These are phyloP conservation scores for Nephila pilipes DNA, from an alignment of 1,140 invertebrate species.

Conservation along the genomic window DNA sequence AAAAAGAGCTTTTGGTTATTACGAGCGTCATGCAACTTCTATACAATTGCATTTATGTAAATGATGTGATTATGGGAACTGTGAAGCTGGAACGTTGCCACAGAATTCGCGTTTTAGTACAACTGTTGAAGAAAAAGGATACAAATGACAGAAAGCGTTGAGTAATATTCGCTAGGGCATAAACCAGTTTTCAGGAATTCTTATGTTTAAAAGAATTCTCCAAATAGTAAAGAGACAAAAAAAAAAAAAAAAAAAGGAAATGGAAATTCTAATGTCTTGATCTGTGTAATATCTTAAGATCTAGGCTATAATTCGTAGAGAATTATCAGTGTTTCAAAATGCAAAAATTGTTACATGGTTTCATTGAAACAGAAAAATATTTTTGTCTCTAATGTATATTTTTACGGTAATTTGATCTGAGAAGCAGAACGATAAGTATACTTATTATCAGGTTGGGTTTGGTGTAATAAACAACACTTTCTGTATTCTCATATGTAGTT, in stretches of 20 bases:
- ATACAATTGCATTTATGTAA: constrained; percentile 16
- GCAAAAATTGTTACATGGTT: not conserved
- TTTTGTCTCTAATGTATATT: not conserved
- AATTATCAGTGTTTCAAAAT: not conserved
- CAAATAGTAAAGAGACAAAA: not conserved
- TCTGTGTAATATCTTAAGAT: not conserved
- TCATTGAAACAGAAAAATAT: not conserved
- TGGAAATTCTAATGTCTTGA: not conserved
- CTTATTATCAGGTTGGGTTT: no score
- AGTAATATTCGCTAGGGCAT: not conserved
- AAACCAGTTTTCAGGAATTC: constrained; percentile 16
- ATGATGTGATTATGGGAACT: not conserved
- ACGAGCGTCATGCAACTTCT: not conserved
- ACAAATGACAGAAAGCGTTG: not conserved
- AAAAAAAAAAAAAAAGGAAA: not conserved
- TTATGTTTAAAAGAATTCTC: constrained; percentile 1
- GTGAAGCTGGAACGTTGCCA: not conserved
- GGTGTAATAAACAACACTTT: no score
- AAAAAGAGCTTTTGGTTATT: not conserved
- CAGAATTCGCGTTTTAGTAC: not conserved
- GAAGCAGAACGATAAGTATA: not conserved
- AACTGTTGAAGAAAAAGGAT: constrained; percentile 9
- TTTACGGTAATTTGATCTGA: not conserved
- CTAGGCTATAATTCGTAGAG: not conserved
- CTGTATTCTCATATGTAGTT: no score